phyloP scores from a whole-genome alignment of 2,113 vertebrate genomes.

The Oreotrochilus melanogaster region DNA sequence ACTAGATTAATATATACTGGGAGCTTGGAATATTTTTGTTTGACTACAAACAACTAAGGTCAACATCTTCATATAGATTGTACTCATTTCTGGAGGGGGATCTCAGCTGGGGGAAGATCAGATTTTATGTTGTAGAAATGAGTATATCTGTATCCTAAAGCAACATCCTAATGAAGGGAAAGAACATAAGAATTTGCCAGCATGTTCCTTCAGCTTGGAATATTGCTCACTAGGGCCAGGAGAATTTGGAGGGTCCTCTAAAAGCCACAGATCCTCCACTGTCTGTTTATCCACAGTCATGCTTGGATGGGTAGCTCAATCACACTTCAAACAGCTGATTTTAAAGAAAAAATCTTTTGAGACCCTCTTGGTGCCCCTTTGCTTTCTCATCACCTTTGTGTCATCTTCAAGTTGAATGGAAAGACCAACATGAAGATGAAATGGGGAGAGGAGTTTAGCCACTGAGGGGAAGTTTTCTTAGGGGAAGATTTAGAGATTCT shows the following conservation, averaged over 20 bases:
- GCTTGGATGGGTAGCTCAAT: background rate
- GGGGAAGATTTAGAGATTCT: background rate
- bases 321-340: background rate
- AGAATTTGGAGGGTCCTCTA: background rate
- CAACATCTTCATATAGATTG: background rate
- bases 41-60: background rate
- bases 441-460: background rate
- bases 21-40: background rate
- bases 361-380: background rate
- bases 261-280: background rate
- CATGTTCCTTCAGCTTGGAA: background rate
- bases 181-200: background rate
- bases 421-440: background rate
- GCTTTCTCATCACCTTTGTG: background rate
- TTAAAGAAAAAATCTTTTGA: background rate
- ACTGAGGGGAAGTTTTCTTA: background rate
- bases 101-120: background rate
- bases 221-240: background rate
- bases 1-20: background rate
- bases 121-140: background rate
- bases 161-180: background rate
- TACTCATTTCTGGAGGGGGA: background rate
- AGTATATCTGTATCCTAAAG: conserved; percentile 7
- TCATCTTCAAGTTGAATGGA: background rate
- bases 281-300: conserved; percentile 6